These are phyloP conservation scores for Psilopogon haemacephalus DNA, from an alignment of 2,113 vertebrate genomes.

Conservation along the genomic window DNA sequence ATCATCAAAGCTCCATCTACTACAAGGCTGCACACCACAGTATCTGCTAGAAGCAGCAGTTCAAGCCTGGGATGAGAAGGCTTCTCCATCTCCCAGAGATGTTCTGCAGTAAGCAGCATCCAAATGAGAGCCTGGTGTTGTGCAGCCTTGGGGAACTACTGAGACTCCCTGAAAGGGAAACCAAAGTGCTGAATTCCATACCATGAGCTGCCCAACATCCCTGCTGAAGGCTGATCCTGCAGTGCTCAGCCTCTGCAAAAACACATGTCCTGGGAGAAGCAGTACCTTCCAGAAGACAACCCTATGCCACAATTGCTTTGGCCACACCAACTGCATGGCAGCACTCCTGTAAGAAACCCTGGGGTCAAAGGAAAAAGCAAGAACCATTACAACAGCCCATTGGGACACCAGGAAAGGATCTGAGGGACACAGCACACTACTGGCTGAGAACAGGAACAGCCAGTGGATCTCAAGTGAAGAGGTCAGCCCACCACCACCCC, in stretches of 20 bases:
- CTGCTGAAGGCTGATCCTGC: not conserved
- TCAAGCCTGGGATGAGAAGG: not conserved
- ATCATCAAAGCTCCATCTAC: not conserved
- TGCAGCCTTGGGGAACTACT: not conserved
- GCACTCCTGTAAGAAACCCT: not conserved
- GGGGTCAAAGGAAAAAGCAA: not conserved
- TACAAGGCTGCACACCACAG: not conserved
- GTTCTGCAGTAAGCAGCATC: not conserved
- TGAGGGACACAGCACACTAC: not conserved
- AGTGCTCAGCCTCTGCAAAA: not conserved
- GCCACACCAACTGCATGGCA: rapidly evolving
- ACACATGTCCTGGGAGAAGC: rapidly evolving
- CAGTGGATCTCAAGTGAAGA: not conserved
- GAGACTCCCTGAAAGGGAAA: not conserved
- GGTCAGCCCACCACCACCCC: not conserved
- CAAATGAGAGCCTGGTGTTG: not conserved
- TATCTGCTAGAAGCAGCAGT: not conserved
- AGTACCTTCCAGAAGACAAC: not conserved
- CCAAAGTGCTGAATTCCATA: not conserved
- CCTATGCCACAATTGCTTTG: not conserved
- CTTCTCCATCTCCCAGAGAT: not conserved
- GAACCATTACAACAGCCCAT: not conserved
- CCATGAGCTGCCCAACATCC: not conserved
- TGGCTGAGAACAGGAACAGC: not conserved
- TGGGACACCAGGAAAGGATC: not conserved